Conservation (phyloP, 2,113 vertebrate species). For the Leptosomus discolor region DNA sequence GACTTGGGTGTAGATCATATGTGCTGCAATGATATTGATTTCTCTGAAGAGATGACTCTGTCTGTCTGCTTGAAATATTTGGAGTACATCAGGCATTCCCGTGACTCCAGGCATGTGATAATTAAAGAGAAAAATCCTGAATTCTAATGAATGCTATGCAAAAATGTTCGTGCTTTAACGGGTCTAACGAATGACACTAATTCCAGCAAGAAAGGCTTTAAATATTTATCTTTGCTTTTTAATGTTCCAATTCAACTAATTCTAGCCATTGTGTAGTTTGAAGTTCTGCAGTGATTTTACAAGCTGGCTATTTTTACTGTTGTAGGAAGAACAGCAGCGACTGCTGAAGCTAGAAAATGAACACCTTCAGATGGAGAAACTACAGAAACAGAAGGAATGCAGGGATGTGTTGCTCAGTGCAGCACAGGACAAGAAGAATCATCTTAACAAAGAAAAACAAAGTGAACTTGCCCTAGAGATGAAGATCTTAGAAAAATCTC, state of each 20-base stretch:
- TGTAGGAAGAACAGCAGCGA: conserved; percentile 75
- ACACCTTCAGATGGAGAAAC: conserved; percentile 60
- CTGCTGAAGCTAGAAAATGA: conserved; percentile 71
- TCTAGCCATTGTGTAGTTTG: not conserved
- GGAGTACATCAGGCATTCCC: not conserved
- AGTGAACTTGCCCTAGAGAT: conserved; percentile 79
- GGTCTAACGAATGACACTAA: not conserved
- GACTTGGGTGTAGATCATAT: not conserved
- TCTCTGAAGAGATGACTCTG: not conserved
- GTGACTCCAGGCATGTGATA: not conserved
- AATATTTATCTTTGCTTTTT: not conserved
- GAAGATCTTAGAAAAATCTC: conserved; percentile 73
- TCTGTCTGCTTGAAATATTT: not conserved
- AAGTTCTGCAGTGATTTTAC: not conserved
- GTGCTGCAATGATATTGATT: not conserved
- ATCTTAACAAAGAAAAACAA: conserved; percentile 70
- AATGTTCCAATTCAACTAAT: not conserved
- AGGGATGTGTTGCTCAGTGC: conserved; percentile 70
- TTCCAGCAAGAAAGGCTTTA: not conserved
- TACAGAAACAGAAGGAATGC: conserved; percentile 47
- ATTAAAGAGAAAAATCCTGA: not conserved
- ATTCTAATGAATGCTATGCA: not conserved
- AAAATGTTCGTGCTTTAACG: not conserved
- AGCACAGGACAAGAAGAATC: conserved; percentile 73
- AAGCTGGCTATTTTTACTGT: not conserved